phyloP scores from a whole-genome alignment of 2,113 vertebrate species.

The Megaceryle maxima region DNA sequence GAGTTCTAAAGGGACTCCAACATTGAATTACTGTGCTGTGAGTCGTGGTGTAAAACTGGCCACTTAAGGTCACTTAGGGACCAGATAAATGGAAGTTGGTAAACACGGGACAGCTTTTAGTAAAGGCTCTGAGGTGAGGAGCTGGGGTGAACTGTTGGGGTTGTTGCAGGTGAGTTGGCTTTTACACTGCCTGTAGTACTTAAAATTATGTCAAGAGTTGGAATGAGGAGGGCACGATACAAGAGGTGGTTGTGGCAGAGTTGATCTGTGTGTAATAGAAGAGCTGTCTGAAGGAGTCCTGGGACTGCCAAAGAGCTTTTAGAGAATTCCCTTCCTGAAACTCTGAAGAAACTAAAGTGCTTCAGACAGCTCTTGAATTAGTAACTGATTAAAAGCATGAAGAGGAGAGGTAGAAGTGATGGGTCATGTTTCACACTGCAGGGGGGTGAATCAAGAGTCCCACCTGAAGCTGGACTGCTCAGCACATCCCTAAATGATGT shows the following conservation, averaged over 20 bases:
- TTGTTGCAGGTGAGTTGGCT: too few relatives aligned
- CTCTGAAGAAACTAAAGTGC: not conserved
- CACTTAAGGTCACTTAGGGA: not conserved
- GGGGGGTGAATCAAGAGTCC: not conserved
- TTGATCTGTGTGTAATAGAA: not conserved
- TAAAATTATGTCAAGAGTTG: not conserved
- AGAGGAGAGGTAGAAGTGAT: not conserved
- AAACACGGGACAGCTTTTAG: not conserved
- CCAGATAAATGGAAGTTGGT: not conserved
- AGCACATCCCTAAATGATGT: not conserved
- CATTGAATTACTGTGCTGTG: rapidly evolving
- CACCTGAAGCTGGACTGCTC: not conserved
- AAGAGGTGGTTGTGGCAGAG: not conserved
- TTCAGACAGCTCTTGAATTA: not conserved
- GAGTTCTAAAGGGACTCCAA: not conserved
- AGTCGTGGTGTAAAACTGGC: not conserved
- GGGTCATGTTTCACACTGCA: not conserved
- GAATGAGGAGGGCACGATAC: not conserved
- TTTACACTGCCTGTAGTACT: not conserved
- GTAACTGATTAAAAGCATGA: not conserved
- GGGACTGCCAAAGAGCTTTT: not conserved
- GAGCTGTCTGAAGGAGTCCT: not conserved
- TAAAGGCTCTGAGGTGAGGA: not conserved
- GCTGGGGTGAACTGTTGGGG: too few relatives aligned
- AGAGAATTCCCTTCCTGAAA: not conserved